Evolutionary conservation across 2,888 invertebrate genomes (phyloP).

Genomic region (Agrochola circellaris): DNA sequence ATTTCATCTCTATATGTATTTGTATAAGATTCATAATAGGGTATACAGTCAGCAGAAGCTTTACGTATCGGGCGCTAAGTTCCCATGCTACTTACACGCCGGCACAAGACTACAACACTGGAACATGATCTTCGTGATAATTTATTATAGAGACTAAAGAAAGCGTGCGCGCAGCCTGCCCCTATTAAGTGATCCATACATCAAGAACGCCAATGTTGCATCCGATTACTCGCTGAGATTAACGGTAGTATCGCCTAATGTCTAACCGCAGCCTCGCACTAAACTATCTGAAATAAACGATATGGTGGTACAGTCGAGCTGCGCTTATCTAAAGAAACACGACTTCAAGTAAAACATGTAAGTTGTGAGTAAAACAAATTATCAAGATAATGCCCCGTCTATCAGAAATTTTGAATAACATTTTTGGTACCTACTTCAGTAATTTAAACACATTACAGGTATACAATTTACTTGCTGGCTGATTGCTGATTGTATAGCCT

Average conservation of each 20-base stretch:
- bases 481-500: slow-evolving; percentile 80
- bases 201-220: slow-evolving; percentile 71
- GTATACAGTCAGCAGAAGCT: slow-evolving; percentile 22
- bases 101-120: slow-evolving; percentile 80
- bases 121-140: slow-evolving; percentile 88
- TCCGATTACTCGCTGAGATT: slow-evolving; percentile 69
- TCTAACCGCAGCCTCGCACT: slow-evolving; percentile 52
- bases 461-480: slow-evolving; percentile 75
- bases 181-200: slow-evolving; percentile 81
- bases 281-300: slow-evolving; percentile 53
- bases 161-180: slow-evolving; percentile 80
- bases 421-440: slow-evolving; percentile 61
- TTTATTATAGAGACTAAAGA: slow-evolving; percentile 84
- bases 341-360: slow-evolving; percentile 40
- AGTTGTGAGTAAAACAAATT: slow-evolving; percentile 41
- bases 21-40: slow-evolving; percentile 41
- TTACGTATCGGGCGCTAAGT: slow-evolving; percentile 68
- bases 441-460: slow-evolving; percentile 70
- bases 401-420: slow-evolving; percentile 50
- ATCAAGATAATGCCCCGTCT: slow-evolving; percentile 54
- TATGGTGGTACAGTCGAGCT: slow-evolving; percentile 40
- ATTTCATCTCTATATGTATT: slow-evolving; percentile 41
- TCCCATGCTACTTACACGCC: slow-evolving; percentile 82
- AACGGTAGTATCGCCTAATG: slow-evolving; percentile 74
- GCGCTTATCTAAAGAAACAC: slow-evolving; percentile 43